phyloP scores from a whole-genome alignment of 2,797 vertebrate species.

The Cossypha dichroa region DNA sequence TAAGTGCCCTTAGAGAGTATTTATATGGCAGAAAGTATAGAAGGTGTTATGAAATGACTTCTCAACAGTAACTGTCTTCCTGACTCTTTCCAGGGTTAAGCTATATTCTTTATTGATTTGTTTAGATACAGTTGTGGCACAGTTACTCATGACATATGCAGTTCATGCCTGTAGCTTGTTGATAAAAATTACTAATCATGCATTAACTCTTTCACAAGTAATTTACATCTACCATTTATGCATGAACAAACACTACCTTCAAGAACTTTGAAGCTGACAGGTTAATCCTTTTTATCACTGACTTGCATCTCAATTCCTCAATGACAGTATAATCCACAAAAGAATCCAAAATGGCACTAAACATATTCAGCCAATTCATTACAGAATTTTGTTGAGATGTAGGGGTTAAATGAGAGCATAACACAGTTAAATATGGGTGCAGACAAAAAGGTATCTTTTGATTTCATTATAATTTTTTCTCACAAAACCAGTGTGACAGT shows the following conservation, averaged over 20 bases:
- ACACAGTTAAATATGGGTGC: not conserved
- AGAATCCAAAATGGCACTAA: not conserved
- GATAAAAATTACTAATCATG: conserved; percentile 22
- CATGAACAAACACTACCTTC: not conserved
- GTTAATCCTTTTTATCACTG: not conserved
- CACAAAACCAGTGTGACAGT: not conserved
- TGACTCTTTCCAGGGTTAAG: not conserved
- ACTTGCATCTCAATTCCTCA: not conserved
- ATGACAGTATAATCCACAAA: not conserved
- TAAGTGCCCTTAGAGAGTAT: not conserved
- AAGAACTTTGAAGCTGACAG: not conserved
- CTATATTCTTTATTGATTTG: not conserved
- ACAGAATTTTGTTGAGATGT: not conserved
- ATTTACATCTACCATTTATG: conserved; percentile 4
- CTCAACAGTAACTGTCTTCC: not conserved
- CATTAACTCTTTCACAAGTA: conserved; percentile 34
- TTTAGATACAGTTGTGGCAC: not conserved
- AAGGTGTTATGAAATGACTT: not conserved
- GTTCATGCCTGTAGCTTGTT: not conserved
- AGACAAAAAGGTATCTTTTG: not conserved
- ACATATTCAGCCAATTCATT: not conserved
- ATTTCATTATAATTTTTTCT: not conserved
- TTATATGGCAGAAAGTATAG: not conserved
- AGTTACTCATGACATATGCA: not conserved
- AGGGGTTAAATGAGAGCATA: not conserved